Base-by-base conservation (phyloP, 2,113 vertebrate species). In the Crotophaga sulcirostris region DNA sequence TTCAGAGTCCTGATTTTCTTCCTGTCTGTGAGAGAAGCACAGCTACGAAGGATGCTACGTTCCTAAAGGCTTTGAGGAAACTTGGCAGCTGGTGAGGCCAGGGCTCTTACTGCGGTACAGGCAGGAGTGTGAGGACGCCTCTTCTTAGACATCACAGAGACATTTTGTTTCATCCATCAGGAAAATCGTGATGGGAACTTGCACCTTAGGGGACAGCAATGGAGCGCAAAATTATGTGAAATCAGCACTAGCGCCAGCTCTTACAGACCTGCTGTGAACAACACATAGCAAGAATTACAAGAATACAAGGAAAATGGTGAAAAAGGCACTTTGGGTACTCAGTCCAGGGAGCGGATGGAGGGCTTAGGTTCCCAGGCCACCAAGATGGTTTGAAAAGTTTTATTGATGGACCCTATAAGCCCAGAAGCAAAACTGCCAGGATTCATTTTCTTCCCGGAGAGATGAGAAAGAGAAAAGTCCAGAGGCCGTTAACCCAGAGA, bases 391-490 rank as follows among this genome's bases (percentile, higher is more conserved):
- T 77, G 42, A 60, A 72, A 92, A 77, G 19, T 70, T 90, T 96
- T 95, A 87, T 68, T 72, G 47, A 59, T 9, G 13, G 79, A 62
- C 26, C 29, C n/a, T 75, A 47, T 18, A 89, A 84, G 52, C 45
- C 64, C 55, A 86, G 59, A 95, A 94, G 62, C 33, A 88, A 93
- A 96, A 88, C 55, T 83, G 67, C 34, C 63, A 83, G 78, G 67
- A 83, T 94, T 95, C 85, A 91, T 94, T 96, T 96, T 91, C 90
- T 93, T 93, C 67, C 42, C 73, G 72, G 51, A 87, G 63, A 91
- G 42, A 76, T 85, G 68, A 29, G 79, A 90, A 95, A 87, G 45
- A 88, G 67, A 67, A 80, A 91, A 90, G 42, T 90, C 82, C 75
- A 77, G 67, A 79, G 54, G 64, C 73, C 89, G 60, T 91, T 96